These are phyloP conservation scores for Panulirus ornatus DNA, from an alignment of 1,140 invertebrate species.

Conservation along the genomic window DNA sequence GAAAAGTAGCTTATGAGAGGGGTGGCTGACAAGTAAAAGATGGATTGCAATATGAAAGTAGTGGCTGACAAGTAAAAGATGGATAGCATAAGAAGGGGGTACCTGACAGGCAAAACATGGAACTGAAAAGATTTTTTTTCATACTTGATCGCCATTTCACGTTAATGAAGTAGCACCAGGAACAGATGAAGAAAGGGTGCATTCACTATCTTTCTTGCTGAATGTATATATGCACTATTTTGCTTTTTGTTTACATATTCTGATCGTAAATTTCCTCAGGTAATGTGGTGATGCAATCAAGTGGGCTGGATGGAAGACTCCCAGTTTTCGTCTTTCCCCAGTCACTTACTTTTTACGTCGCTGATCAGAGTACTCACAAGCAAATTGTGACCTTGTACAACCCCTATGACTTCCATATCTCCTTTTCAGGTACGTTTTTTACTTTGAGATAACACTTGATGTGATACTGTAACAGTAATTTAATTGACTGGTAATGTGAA, in stretches of 20 bases:
- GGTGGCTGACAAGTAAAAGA: too few species aligned
- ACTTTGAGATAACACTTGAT: background rate
- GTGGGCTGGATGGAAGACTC: slow-evolving; percentile 59
- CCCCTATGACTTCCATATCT: slow-evolving; percentile 91
- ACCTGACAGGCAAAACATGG: too few species aligned
- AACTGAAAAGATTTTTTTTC: background rate
- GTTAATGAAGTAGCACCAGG: too few species aligned
- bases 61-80: too few species aligned
- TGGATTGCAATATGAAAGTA: too few species aligned
- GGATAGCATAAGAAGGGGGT: too few species aligned
- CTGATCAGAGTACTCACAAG: slow-evolving; percentile 87
- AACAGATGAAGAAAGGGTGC: too few species aligned
- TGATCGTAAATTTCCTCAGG: slow-evolving; percentile 2
- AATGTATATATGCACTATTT: background rate
- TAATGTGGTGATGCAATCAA: slow-evolving; percentile 63
- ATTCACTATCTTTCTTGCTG: background rate
- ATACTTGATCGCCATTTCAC: too few species aligned
- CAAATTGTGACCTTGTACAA: slow-evolving; percentile 92
- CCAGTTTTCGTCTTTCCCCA: slow-evolving; percentile 92
- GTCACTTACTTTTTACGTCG: slow-evolving; percentile 87
- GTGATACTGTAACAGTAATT: too few species aligned
- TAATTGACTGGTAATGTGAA: too few species aligned
- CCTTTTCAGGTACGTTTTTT: slow-evolving; percentile 87
- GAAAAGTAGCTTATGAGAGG: too few species aligned
- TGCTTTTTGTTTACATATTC: background rate